Evolutionary conservation across 2,888 invertebrate genomes (phyloP).

Genomic region (Temnothorax rugatulus): DNA sequence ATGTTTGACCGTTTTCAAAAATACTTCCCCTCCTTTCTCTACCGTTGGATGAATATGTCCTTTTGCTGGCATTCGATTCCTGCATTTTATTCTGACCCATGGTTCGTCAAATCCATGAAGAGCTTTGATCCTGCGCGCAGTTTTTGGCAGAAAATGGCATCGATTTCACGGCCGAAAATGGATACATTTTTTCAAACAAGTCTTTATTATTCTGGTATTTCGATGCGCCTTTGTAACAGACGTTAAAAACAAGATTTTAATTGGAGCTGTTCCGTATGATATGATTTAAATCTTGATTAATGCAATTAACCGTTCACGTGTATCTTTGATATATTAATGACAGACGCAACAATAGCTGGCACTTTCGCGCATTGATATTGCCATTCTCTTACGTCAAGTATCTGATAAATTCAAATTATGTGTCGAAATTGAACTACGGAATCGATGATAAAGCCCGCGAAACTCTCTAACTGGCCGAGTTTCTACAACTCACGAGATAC

Average conservation of each 20-base stretch:
- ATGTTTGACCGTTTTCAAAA: slow-evolving; percentile 82
- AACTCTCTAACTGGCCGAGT: slow-evolving; percentile 28
- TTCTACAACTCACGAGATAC: slow-evolving; percentile 45
- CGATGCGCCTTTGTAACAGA: neutral
- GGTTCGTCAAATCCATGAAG: slow-evolving; percentile 31
- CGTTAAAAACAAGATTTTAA: neutral
- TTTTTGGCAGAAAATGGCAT: slow-evolving; percentile 27
- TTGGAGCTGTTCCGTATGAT: neutral
- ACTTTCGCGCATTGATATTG: neutral
- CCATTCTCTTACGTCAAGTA: neutral
- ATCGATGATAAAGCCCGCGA: slow-evolving; percentile 6
- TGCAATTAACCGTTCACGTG: neutral
- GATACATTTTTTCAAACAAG: neutral
- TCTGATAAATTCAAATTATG: slow-evolving; percentile 17
- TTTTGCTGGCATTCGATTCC: slow-evolving; percentile 57
- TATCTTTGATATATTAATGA: neutral
- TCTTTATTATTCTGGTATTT: slow-evolving; percentile 4
- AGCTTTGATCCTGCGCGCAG: slow-evolving; percentile 43
- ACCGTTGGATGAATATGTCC: slow-evolving; percentile 60
- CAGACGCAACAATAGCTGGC: neutral
- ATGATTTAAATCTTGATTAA: neutral
- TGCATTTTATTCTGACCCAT: slow-evolving; percentile 30
- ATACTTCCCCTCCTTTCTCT: slow-evolving; percentile 61
- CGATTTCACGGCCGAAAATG: slow-evolving; percentile 22
- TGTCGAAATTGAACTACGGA: neutral